A percentile compares a stretch with the other conserved stretches of the same genome.
Evolutionary conservation across 2,797 vertebrate genomes (phyloP).

Genomic region (Ceyx erithaca): DNA sequence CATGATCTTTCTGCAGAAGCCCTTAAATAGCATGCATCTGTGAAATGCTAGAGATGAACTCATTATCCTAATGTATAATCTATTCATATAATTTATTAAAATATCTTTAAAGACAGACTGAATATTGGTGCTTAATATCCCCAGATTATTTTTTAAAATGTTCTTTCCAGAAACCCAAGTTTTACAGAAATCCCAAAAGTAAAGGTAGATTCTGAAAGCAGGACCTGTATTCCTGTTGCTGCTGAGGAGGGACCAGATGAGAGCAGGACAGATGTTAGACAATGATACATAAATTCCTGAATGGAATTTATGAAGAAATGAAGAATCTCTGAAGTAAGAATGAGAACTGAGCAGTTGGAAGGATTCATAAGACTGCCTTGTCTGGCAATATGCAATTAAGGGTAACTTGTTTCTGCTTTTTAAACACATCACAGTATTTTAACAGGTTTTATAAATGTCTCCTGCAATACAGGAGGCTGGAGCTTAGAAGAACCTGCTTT

Average conservation of each 20-base stretch:
- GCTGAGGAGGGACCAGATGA: background rate
- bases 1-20: conserved; percentile 54
- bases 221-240: background rate
- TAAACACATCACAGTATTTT: background rate
- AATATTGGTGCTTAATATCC: conserved; percentile 26
- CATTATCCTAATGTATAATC: conserved; percentile 63
- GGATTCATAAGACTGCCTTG: background rate
- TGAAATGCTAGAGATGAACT: conserved; percentile 58
- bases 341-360: background rate
- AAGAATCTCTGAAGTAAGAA: background rate
- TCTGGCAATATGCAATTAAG: background rate
- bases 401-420: background rate
- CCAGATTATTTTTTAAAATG: background rate
- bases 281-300: background rate
- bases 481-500: background rate
- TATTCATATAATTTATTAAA: conserved; percentile 66
- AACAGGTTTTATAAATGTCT: background rate
- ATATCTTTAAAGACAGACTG: conserved; percentile 26
- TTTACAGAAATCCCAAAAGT: background rate
- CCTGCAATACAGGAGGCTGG: background rate
- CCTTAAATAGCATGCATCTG: conserved; percentile 67
- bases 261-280: background rate
- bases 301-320: no score
- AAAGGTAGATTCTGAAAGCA: background rate
- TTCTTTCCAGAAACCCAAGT: background rate